These are phyloP conservation scores for Phymatocera aterrima DNA, from an alignment of 2,888 invertebrate genomes.

Conservation along the genomic window DNA sequence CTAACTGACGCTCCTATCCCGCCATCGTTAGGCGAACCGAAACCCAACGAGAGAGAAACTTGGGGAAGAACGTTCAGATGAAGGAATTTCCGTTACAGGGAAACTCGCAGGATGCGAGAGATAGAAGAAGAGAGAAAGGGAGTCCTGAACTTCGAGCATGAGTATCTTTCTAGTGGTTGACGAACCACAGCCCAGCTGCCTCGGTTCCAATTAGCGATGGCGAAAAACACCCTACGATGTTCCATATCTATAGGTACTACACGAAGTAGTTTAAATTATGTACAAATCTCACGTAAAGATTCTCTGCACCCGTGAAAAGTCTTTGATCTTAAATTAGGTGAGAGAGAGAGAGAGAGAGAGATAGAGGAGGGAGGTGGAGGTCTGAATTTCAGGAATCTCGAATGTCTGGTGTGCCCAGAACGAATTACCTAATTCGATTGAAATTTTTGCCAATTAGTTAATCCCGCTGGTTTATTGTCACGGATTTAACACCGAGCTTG, in stretches of 20 bases:
- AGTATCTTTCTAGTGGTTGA: slow-evolving; percentile 20
- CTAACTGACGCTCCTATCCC: slow-evolving; percentile 20
- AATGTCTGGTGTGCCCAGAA: too few relatives aligned
- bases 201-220: slow-evolving; percentile 30
- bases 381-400: not conserved
- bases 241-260: not conserved
- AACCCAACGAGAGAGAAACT: not conserved
- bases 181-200: slow-evolving; percentile 42
- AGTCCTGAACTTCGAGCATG: slow-evolving; percentile 11
- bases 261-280: not conserved
- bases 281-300: slow-evolving; percentile 8
- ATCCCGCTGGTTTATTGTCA: not conserved
- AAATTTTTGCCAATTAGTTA: slow-evolving; percentile 11
- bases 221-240: not conserved
- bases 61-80: not conserved
- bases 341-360: not conserved
- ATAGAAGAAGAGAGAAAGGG: not conserved
- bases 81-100: too few relatives aligned
- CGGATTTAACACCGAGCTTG: too few relatives aligned
- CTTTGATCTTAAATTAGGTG: slow-evolving; percentile 20
- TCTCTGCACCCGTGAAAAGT: not conserved
- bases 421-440: not conserved
- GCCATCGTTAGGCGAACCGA: slow-evolving; percentile 10
- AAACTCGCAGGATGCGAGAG: not conserved
- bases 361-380: not conserved